Evolutionary conservation across 2,797 vertebrate species (phyloP).

Genomic region (Anolis apletophallus): DNA sequence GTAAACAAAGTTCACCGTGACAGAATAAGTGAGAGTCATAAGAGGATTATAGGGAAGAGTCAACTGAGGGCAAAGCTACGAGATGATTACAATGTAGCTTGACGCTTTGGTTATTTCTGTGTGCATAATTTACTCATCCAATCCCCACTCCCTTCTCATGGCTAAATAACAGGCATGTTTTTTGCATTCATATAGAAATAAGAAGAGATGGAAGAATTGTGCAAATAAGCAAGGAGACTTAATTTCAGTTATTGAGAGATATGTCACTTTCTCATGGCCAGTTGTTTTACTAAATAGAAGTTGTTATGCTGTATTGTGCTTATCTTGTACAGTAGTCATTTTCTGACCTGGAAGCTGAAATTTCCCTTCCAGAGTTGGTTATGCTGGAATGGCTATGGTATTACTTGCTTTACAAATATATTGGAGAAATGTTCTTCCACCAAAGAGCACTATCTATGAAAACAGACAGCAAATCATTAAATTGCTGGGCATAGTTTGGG

Average conservation of each 20-base stretch:
- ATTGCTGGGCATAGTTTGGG: not conserved
- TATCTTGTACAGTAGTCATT: not conserved
- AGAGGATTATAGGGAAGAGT: constrained; percentile 24
- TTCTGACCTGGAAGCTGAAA: not conserved
- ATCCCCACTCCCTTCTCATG: not conserved
- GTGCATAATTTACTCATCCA: not conserved
- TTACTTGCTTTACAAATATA: not conserved
- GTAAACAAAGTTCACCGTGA: constrained; percentile 30
- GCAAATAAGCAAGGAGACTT: constrained; percentile 11
- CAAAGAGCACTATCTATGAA: not conserved
- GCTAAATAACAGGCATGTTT: not conserved
- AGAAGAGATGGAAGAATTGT: not conserved
- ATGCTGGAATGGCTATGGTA: not conserved
- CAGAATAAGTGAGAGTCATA: constrained; percentile 30
- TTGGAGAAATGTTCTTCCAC: not conserved
- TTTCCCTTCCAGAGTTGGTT: not conserved
- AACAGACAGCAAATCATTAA: not conserved
- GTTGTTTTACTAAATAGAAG: constrained; percentile 14
- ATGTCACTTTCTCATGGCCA: constrained; percentile 20
- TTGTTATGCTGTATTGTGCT: constrained; percentile 5
- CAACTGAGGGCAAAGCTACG: constrained; percentile 23
- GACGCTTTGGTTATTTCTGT: constrained; percentile 23
- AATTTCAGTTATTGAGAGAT: constrained; percentile 18
- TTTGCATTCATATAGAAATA: not conserved
- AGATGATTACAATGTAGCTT: constrained; percentile 25